phyloP scores from a whole-genome alignment of 2,113 vertebrate genomes.

The Scartelaos histophorus region DNA sequence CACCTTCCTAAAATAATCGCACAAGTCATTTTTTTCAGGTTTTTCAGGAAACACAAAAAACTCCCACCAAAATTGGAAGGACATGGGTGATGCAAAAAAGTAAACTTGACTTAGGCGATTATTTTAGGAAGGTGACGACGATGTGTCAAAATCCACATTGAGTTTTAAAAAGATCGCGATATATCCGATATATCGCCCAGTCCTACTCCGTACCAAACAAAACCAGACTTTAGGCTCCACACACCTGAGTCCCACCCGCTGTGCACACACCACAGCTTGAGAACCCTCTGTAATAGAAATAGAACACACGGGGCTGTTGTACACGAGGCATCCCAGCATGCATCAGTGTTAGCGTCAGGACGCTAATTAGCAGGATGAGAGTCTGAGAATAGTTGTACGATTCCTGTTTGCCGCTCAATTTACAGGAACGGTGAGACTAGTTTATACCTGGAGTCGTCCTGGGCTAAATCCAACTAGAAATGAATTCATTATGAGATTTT shows the following conservation, averaged over 20 bases:
- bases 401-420: conserved; percentile 64
- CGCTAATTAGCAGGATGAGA: conserved; percentile 73
- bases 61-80: too few species aligned
- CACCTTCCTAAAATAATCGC: too few species aligned
- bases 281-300: not conserved
- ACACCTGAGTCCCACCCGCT: not conserved
- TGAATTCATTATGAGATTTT: too few species aligned
- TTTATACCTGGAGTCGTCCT: conserved; percentile 40
- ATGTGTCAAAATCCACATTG: too few species aligned
- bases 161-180: too few species aligned
- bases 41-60: too few species aligned
- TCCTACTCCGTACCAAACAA: not conserved
- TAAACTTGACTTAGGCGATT: too few species aligned
- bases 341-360: conserved; percentile 60
- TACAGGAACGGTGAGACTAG: conserved; percentile 7
- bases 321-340: conserved; percentile 53
- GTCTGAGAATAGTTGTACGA: conserved; percentile 66
- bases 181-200: too few species aligned
- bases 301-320: conserved; percentile 15
- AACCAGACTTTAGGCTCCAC: too few species aligned
- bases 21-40: too few species aligned
- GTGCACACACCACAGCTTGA: not conserved
- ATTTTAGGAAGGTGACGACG: too few species aligned
- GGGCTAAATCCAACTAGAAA: not conserved
- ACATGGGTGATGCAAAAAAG: too few species aligned